These are phyloP conservation scores for Watsonalla cultraria DNA, from an alignment of 2,888 invertebrate species.

Conservation along the genomic window DNA sequence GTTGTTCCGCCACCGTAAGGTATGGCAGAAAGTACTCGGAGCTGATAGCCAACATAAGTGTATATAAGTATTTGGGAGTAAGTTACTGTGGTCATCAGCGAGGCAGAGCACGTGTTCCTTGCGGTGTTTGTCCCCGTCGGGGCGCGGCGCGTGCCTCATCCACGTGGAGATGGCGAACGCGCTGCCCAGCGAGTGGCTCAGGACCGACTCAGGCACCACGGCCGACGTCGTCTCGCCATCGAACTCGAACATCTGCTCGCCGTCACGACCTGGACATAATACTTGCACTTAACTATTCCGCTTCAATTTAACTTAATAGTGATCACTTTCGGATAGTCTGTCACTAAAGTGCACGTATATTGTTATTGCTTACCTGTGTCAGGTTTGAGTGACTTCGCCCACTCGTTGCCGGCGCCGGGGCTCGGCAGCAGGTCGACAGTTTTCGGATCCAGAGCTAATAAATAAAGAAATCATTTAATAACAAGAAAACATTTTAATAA, in stretches of 20 bases:
- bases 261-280: constrained; percentile 76
- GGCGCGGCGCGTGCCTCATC: constrained; percentile 93
- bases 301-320: neutral
- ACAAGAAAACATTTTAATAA: neutral
- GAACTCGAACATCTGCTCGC: constrained; percentile 96
- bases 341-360: neutral
- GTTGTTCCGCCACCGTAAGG: no score
- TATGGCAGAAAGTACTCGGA: no score
- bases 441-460: constrained; percentile 83
- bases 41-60: no score
- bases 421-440: constrained; percentile 92
- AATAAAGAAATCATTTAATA: neutral
- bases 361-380: constrained; percentile 81
- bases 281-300: neutral
- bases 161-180: constrained; percentile 96
- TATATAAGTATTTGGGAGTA: no score
- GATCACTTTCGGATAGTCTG: no score
- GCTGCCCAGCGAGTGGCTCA: constrained; percentile 87
- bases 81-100: constrained; percentile 95
- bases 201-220: constrained; percentile 86
- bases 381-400: constrained; percentile 90
- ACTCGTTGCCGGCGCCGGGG: constrained; percentile 87
- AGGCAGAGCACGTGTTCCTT: constrained; percentile 98
- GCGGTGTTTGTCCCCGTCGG: constrained; percentile 89
- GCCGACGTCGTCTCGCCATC: constrained; percentile 92